These are phyloP conservation scores for Eublepharis macularius DNA, from an alignment of 2,113 vertebrate species.

Conservation along the genomic window DNA sequence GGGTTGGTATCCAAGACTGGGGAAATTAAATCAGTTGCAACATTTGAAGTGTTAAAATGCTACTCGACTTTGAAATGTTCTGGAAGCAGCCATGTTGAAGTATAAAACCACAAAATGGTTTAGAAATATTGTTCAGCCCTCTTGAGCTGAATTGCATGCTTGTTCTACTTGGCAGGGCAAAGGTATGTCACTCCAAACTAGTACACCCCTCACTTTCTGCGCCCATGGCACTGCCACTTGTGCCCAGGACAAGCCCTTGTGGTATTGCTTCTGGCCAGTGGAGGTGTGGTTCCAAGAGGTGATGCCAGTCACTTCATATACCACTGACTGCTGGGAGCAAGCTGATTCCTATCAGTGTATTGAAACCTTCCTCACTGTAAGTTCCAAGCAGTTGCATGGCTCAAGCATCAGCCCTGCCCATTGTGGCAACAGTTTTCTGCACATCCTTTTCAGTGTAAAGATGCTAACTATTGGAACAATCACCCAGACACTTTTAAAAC, in stretches of 20 bases:
- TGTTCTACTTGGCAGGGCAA: neutral
- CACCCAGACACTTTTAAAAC: neutral
- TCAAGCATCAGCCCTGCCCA: neutral
- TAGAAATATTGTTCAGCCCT: neutral
- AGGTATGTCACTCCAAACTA: no score
- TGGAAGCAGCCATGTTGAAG: slow-evolving; percentile 2
- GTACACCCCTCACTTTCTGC: no score
- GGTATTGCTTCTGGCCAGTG: no score
- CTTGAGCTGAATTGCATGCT: neutral
- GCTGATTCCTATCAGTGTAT: no score
- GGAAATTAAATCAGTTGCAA: neutral
- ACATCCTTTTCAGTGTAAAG: neutral
- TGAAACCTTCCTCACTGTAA: no score
- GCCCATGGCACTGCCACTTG: no score
- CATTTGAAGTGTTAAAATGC: neutral
- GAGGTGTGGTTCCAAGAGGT: no score
- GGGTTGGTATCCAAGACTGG: neutral
- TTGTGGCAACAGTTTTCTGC: neutral
- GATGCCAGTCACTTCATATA: no score
- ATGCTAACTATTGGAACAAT: neutral
- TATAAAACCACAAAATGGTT: neutral
- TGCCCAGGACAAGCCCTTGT: no score
- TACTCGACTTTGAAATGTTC: neutral
- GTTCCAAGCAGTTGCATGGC: no score
- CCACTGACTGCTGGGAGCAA: no score